These are phyloP conservation scores for Archilochus colubris DNA, from an alignment of 2,113 vertebrate species.

Conservation along the genomic window DNA sequence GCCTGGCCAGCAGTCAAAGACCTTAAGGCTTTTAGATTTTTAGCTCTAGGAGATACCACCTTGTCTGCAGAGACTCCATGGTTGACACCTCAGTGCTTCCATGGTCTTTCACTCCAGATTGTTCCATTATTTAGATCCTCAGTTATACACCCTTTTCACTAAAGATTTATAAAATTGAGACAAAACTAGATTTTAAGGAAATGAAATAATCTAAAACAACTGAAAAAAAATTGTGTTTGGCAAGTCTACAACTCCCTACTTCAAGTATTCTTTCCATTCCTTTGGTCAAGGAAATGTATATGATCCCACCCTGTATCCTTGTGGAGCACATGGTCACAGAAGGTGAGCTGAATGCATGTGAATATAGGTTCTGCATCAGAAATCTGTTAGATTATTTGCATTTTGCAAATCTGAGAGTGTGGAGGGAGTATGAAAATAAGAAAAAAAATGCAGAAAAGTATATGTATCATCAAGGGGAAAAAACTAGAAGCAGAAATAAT, in stretches of 20 bases:
- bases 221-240: rapidly evolving
- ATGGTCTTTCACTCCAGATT: neutral
- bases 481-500: neutral
- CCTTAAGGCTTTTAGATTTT: neutral
- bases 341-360: neutral
- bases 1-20: neutral
- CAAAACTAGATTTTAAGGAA: neutral
- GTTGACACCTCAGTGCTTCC: rapidly evolving
- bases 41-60: neutral
- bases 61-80: neutral
- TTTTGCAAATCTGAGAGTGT: neutral
- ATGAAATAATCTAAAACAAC: neutral
- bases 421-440: neutral
- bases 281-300: neutral
- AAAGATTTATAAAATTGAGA: neutral
- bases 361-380: neutral
- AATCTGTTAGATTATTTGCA: neutral
- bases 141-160: rapidly evolving
- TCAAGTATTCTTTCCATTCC: neutral
- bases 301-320: neutral
- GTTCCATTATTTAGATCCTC: neutral
- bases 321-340: neutral
- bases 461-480: neutral
- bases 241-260: neutral
- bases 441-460: neutral